A percentile compares a stretch with the other conserved stretches of the same genome.
Evolutionary conservation across 1,140 invertebrate genomes (phyloP).

Genomic region (Ceratina australensis): DNA sequence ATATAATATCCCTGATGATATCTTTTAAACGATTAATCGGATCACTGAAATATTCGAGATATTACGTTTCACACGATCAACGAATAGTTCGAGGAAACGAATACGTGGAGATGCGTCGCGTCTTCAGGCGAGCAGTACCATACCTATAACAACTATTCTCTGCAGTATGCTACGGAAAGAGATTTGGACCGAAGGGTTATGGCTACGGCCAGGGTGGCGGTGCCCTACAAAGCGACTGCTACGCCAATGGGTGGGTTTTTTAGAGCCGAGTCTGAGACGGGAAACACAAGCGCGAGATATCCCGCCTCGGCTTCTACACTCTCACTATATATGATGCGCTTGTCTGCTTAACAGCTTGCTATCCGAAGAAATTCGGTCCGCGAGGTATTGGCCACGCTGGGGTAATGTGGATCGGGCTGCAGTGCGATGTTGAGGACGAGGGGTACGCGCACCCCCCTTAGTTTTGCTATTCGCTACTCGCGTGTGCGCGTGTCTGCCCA

Average conservation of each 20-base stretch:
- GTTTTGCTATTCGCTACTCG: conserved; percentile 47
- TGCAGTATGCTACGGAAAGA: conserved; percentile 95
- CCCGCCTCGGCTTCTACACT: conserved; percentile 72
- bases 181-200: conserved; percentile 96
- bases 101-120: background rate
- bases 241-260: conserved; percentile 85
- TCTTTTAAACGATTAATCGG: too few relatives aligned
- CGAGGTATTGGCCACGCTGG: conserved; percentile 90
- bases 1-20: too few relatives aligned
- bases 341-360: conserved; percentile 83
- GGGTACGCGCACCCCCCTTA: conserved; percentile 75
- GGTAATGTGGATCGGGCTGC: conserved; percentile 82
- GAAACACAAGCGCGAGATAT: conserved; percentile 62
- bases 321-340: conserved; percentile 77
- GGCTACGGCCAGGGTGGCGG: conserved; percentile 95
- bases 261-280: conserved; percentile 64
- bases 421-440: conserved; percentile 81
- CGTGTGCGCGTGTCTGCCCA: conserved; percentile 5
- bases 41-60: too few relatives aligned
- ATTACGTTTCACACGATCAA: too few relatives aligned
- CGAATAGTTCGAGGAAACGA: too few relatives aligned
- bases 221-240: conserved; percentile 91
- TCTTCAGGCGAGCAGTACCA: background rate
- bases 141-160: conserved; percentile 73
- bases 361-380: conserved; percentile 88